phyloP scores from a whole-genome alignment of 2,888 invertebrate species.

The Euzophera pinguis region DNA sequence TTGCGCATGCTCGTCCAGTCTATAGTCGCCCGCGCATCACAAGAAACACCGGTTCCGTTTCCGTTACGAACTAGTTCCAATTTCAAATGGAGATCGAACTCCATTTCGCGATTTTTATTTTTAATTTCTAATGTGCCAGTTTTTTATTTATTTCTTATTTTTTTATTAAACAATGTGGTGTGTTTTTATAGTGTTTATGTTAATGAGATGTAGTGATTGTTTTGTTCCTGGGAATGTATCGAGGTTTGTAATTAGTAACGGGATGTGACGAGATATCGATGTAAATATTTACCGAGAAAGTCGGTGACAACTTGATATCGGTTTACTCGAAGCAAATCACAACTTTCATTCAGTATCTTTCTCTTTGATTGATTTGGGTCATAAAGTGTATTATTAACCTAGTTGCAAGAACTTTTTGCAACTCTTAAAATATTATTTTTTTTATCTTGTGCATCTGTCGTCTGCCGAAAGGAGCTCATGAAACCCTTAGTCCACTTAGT shows the following conservation, averaged over 20 bases:
- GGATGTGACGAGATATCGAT: conserved; percentile 1
- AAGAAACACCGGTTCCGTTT: conserved; percentile 23
- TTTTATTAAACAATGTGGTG: background rate
- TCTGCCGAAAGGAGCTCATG: too few relatives aligned
- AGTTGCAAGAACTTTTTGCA: too few relatives aligned
- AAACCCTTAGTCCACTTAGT: too few relatives aligned
- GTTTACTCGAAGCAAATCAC: background rate
- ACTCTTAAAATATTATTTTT: too few relatives aligned
- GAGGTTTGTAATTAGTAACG: conserved; percentile 5
- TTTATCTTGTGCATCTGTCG: too few relatives aligned
- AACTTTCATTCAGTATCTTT: conserved; percentile 1
- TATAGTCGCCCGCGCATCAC: conserved; percentile 25
- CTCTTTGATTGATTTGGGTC: background rate
- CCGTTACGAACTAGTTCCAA: conserved; percentile 20
- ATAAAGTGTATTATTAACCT: background rate
- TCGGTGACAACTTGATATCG: background rate
- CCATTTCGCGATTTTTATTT: conserved; percentile 6
- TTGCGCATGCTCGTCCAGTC: conserved; percentile 27
- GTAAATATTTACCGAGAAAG: conserved; percentile 4
- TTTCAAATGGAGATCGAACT: conserved; percentile 12
- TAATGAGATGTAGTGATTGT: background rate
- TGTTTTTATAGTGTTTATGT: background rate
- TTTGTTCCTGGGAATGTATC: conserved; percentile 1
- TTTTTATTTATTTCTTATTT: background rate
- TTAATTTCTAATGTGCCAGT: conserved; percentile 16